Evolutionary conservation across 2,113 vertebrate species (phyloP), one percentile per base, ranked within the genome.

Genomic region (Dasyurus viverrinus): DNA sequence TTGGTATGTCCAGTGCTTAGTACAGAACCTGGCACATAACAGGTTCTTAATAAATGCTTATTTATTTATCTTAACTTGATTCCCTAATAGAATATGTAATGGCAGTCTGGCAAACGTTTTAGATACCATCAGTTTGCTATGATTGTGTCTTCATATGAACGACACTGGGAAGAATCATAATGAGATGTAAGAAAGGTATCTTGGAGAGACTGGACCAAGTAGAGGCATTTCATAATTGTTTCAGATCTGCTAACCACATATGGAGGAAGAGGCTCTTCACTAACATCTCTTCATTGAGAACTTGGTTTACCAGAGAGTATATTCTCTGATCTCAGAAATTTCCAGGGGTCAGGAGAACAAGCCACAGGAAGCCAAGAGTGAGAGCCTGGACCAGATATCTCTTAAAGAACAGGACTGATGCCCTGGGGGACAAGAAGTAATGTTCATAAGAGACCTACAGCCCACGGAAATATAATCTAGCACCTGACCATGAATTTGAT

Each of bases 11-110:
- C 47, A 36, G n/a, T 27, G 27, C n/a, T 54, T 48, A 2, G 52
- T 53, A 24, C 54, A 16, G 84, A 90, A 52, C 94, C 91, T 53
- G 92, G 90, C 30, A 36, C 26, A 50, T 14, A 76, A 84, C 23
- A 30, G 24, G 36, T n/a, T 47, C 46, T 93, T 90, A 84, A 92
- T 89, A 84, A 92, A 90, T 46, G 95, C 55, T 93, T 57, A 84
- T 36, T 68, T 68, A 4, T 12, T 68, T 68, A 12, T 36, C 60
- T 68, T 68, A 68, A 36, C 60, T 68, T 68, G 60, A 68, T 68
- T 68, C 57, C 26, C 57, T 60, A 76, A 76, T n/a, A n/a, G 68
- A 76, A 14, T 68, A 36, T 68, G 60, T 36, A 76, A 76, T 16
- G 30, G 36, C 30, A n/a, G 30, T 19, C 60, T 76, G 30, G 60